Evolutionary conservation across 1,140 invertebrate genomes (phyloP).

Genomic region (Chlorops oryzae): DNA sequence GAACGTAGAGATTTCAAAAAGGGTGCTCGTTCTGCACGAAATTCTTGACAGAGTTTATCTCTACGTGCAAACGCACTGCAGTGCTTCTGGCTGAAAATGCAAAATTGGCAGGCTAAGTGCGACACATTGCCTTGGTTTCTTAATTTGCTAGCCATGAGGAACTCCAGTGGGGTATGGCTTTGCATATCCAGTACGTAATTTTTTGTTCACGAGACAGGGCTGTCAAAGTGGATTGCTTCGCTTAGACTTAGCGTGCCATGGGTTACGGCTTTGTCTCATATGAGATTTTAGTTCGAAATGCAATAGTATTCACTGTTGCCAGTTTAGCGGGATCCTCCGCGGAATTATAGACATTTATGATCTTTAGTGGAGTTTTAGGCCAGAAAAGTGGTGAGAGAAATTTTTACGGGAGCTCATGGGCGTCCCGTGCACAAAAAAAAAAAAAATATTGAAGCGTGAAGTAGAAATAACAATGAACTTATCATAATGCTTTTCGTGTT

Average conservation of each 20-base stretch:
- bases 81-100: constrained; percentile 18
- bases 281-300: neutral
- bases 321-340: constrained; percentile 5
- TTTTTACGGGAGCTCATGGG: no score
- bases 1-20: constrained; percentile 17
- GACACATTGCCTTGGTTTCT: neutral
- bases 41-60: constrained; percentile 3
- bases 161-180: constrained; percentile 45
- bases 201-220: constrained; percentile 31
- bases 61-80: constrained; percentile 37
- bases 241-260: constrained; percentile 2
- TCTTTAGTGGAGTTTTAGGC: neutral
- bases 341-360: constrained; percentile 1
- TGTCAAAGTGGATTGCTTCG: constrained; percentile 19
- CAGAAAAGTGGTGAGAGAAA: no score
- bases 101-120: neutral
- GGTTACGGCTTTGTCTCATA: constrained; percentile 2
- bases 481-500: no score
- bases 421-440: no score
- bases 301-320: neutral
- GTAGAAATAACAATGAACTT: no score
- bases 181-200: constrained; percentile 47
- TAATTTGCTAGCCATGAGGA: constrained; percentile 20
- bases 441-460: no score
- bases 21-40: constrained; percentile 35